Percentiles rank a stretch among this genome's conserved stretches.
These are phyloP conservation scores for Lasaia peninsularis DNA, from an alignment of 1,140 invertebrate species.

Conservation along the genomic window DNA sequence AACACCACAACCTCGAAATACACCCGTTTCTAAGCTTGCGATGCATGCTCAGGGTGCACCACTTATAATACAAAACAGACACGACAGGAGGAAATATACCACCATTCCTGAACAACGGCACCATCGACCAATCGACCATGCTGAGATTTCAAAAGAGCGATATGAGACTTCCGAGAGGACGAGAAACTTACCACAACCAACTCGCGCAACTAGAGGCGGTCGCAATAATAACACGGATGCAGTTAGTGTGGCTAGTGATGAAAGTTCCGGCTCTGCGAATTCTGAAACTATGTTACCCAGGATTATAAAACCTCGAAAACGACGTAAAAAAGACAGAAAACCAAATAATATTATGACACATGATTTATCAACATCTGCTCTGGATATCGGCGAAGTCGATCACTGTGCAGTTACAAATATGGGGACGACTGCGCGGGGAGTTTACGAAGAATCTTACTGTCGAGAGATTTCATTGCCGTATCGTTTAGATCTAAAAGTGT, in stretches of 20 bases:
- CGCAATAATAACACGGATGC: slow-evolving; percentile 80
- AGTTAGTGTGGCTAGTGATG: slow-evolving; percentile 85
- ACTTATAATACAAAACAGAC: slow-evolving; percentile 82
- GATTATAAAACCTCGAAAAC: slow-evolving; percentile 92
- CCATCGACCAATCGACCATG: slow-evolving; percentile 49
- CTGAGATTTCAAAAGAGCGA: slow-evolving; percentile 46
- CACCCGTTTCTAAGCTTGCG: slow-evolving; percentile 80
- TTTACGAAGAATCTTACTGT: slow-evolving; percentile 67
- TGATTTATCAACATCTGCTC: slow-evolving; percentile 49
- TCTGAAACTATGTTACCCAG: slow-evolving; percentile 89
- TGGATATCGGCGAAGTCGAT: slow-evolving; percentile 53
- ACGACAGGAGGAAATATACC: slow-evolving; percentile 64
- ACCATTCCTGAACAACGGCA: slow-evolving; percentile 55
- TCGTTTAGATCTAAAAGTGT: slow-evolving; percentile 62
- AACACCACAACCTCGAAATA: slow-evolving; percentile 68
- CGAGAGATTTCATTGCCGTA: slow-evolving; percentile 61
- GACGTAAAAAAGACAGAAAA: slow-evolving; percentile 92
- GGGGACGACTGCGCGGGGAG: slow-evolving; percentile 40
- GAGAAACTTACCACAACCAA: slow-evolving; percentile 58
- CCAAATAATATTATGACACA: slow-evolving; percentile 74
- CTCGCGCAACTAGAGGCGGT: slow-evolving; percentile 48
- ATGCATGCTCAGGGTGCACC: slow-evolving; percentile 88
- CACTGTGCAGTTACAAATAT: slow-evolving; percentile 59
- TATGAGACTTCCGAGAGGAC: slow-evolving; percentile 51
- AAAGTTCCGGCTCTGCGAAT: slow-evolving; percentile 83